These are phyloP conservation scores for Pollenia griseotomentosa DNA, from an alignment of 2,888 invertebrate species.

Conservation along the genomic window DNA sequence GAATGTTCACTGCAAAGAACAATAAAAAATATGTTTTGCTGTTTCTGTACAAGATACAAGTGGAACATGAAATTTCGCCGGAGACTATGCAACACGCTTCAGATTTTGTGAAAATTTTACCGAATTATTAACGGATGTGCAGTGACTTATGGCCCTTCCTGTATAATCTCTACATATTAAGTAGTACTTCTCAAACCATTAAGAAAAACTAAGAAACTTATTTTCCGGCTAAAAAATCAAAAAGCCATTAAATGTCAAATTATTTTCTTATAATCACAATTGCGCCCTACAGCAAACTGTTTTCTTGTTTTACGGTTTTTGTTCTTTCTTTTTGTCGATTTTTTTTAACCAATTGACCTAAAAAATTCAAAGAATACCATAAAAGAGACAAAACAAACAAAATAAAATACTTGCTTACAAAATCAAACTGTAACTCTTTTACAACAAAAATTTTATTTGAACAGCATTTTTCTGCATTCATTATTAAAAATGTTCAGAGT, in stretches of 20 bases:
- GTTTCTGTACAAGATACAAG: too few species aligned
- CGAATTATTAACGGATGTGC: too few species aligned
- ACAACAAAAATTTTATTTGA: not conserved
- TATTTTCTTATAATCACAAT: conserved; percentile 1
- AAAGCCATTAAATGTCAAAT: conserved; percentile 1
- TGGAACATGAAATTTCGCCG: too few species aligned
- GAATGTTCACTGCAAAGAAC: too few species aligned
- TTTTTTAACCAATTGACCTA: conserved; percentile 40
- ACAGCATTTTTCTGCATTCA: not conserved
- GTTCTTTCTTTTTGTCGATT: not conserved
- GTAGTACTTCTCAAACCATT: too few species aligned
- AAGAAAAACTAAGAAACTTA: too few species aligned
- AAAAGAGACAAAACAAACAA: conserved; percentile 11
- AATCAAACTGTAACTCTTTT: conserved; percentile 2
- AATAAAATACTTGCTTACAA: not conserved
- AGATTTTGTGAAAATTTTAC: too few species aligned
- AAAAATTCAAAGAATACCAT: conserved; percentile 20
- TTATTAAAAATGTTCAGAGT: not conserved
- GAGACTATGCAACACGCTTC: too few species aligned
- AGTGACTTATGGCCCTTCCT: too few species aligned
- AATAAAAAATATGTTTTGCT: too few species aligned
- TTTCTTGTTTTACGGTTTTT: conserved; percentile 2
- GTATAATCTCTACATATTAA: too few species aligned
- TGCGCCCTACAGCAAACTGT: conserved; percentile 12
- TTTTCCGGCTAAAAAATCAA: conserved; percentile 4